These are phyloP conservation scores for Agriopis leucophaearia DNA, from an alignment of 2,888 invertebrate species.

Conservation along the genomic window DNA sequence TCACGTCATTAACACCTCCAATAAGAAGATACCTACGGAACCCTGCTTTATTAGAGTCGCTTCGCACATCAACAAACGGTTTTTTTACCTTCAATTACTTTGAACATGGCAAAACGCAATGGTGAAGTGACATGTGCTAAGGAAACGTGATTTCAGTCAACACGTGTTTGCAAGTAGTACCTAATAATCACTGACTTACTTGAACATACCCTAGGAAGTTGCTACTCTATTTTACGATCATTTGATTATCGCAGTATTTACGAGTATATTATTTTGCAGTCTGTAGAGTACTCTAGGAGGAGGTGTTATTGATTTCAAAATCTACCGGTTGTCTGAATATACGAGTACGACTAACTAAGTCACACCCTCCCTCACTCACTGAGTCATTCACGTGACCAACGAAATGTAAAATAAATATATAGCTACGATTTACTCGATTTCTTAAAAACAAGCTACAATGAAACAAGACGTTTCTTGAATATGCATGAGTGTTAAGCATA, in stretches of 20 bases:
- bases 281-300: too few relatives aligned
- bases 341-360: too few relatives aligned
- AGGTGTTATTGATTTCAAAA: too few relatives aligned
- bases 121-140: conserved; percentile 37
- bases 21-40: conserved; percentile 15
- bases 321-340: too few relatives aligned
- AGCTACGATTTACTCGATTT: not conserved
- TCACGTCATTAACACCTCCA: not conserved
- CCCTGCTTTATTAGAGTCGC: not conserved
- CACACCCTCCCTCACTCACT: too few relatives aligned
- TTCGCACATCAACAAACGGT: conserved; percentile 11
- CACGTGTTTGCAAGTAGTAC: conserved; percentile 41
- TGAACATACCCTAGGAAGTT: conserved; percentile 28
- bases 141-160: conserved; percentile 37
- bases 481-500: conserved; percentile 17
- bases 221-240: not conserved
- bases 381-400: too few relatives aligned
- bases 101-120: conserved; percentile 32
- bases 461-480: conserved; percentile 9
- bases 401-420: not conserved
- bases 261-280: too few relatives aligned
- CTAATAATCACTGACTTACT: conserved; percentile 17
- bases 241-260: not conserved
- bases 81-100: conserved; percentile 38
- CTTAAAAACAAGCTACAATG: not conserved